Percentiles rank a stretch among this genome's conserved stretches.
These are phyloP conservation scores for Danio tinwini DNA, from an alignment of 2,797 vertebrate genomes.

Conservation along the genomic window DNA sequence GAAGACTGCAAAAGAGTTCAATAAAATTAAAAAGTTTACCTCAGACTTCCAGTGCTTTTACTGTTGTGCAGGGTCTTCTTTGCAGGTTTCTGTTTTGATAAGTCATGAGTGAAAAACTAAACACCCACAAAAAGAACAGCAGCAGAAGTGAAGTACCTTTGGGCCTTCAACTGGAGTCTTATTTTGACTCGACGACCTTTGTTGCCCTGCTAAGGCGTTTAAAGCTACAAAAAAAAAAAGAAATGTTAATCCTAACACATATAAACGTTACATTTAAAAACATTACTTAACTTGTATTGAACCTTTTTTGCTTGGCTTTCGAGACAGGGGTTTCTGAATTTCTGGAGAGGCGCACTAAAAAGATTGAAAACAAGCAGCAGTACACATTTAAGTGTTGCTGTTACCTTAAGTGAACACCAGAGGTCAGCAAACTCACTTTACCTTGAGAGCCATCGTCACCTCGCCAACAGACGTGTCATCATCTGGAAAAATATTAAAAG, in stretches of 20 bases:
- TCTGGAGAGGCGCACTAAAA: constrained; percentile 66
- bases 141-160: constrained; percentile 33
- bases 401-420: neutral
- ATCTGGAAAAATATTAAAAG: constrained; percentile 42
- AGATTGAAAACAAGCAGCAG: neutral
- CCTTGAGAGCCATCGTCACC: constrained; percentile 71
- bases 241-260: neutral
- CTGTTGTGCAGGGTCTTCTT: constrained; percentile 60
- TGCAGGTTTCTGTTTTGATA: constrained; percentile 25
- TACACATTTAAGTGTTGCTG: neutral
- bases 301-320: constrained; percentile 67
- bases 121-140: fast-evolving
- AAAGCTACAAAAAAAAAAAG: neutral
- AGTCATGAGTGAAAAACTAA: neutral
- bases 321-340: constrained; percentile 61
- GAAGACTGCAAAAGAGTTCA: neutral
- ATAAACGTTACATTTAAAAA: neutral
- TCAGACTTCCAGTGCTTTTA: constrained; percentile 70
- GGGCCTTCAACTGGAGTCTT: constrained; percentile 32
- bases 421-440: constrained; percentile 54
- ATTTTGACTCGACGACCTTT: neutral
- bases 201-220: constrained; percentile 38
- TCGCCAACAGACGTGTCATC: constrained; percentile 69
- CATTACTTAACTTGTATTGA: neutral
- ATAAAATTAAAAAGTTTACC: constrained; percentile 40